phyloP scores from a whole-genome alignment of 2,888 invertebrate genomes.

The Pyrgus malvae region DNA sequence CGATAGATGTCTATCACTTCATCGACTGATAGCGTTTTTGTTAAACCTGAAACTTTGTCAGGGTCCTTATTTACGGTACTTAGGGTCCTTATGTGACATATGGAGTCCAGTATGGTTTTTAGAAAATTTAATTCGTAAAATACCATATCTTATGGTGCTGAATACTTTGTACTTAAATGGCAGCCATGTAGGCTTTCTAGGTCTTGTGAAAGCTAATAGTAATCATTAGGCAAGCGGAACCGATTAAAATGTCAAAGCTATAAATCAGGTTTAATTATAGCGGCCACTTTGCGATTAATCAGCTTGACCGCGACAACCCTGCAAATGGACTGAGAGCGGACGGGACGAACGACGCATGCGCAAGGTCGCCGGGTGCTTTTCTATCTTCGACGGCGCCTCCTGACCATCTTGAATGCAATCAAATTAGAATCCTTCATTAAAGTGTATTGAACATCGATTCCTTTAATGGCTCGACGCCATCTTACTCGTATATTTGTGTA shows the following conservation, averaged over 20 bases:
- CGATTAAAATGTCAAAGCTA: conserved; percentile 26
- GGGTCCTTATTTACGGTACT: too few relatives aligned
- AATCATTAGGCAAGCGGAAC: conserved; percentile 17
- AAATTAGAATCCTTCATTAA: conserved; percentile 49
- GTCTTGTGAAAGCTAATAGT: conserved; percentile 4
- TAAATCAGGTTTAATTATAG: conserved; percentile 25
- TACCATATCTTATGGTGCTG: too few relatives aligned
- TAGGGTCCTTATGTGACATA: too few relatives aligned
- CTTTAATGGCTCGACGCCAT: conserved; percentile 34
- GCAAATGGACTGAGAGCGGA: conserved; percentile 37
- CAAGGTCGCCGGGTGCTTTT: conserved; percentile 73
- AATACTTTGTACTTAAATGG: background rate
- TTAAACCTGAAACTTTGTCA: too few relatives aligned
- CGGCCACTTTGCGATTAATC: conserved; percentile 17
- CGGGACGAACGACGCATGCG: conserved; percentile 56
- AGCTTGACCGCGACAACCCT: conserved; percentile 33
- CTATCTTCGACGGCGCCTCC: conserved; percentile 62
- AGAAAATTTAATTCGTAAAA: too few relatives aligned
- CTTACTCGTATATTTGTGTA: conserved; percentile 39
- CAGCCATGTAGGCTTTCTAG: background rate
- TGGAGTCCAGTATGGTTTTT: too few relatives aligned
- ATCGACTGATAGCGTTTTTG: too few relatives aligned
- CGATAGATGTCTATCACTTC: too few relatives aligned
- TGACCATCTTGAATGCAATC: conserved; percentile 42
- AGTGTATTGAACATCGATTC: conserved; percentile 46